These are phyloP conservation scores for Sardinella longiceps DNA, from an alignment of 2,797 vertebrate species.

Conservation along the genomic window DNA sequence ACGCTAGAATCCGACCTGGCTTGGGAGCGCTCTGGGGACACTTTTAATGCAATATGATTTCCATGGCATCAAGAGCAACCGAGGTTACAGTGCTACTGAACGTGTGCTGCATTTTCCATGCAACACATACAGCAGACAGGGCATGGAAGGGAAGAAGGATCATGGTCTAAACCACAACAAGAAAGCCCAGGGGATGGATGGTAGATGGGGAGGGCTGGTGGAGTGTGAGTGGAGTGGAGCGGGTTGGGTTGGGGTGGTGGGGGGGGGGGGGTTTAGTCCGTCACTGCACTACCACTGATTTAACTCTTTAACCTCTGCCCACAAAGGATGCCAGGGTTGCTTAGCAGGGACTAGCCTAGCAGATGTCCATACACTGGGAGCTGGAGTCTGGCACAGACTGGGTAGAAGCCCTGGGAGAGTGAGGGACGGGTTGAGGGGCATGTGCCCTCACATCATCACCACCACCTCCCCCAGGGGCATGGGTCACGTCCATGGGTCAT, in stretches of 20 bases:
- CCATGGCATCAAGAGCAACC: neutral
- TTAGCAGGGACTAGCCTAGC: neutral
- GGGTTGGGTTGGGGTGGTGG: neutral
- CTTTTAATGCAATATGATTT: neutral
- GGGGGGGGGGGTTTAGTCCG: neutral
- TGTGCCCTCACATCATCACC: neutral
- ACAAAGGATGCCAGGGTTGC: neutral
- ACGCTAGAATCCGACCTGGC: neutral
- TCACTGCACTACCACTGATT: neutral
- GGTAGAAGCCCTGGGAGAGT: neutral
- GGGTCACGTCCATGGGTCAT: neutral
- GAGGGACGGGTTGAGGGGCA: neutral
- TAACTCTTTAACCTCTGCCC: neutral
- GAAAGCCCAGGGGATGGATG: too few species aligned
- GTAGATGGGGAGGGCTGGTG: neutral
- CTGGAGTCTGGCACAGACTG: neutral
- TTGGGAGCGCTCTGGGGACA: neutral
- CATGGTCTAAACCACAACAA: too few species aligned
- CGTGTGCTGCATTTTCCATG: too few species aligned
- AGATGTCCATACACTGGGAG: neutral
- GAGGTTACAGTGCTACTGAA: too few species aligned
- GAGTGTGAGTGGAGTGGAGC: neutral
- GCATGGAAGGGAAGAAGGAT: too few species aligned
- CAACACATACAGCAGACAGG: too few species aligned
- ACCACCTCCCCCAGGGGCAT: too few species aligned